Base-by-base conservation (phyloP, 2,797 vertebrate species). In the Hephaestus fuliginosus region DNA sequence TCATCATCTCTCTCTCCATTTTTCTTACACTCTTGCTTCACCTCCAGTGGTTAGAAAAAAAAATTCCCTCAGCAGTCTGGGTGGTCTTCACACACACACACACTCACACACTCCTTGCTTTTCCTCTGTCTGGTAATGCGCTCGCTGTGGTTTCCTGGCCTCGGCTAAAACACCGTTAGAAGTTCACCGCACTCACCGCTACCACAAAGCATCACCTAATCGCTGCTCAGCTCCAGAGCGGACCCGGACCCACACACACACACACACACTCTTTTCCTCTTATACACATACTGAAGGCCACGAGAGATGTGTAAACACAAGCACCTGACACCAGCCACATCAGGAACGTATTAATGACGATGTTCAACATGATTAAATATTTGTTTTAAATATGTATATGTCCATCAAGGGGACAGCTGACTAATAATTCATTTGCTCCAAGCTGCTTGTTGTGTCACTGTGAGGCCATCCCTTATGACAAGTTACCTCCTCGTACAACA, bases 181-280 rank as follows among this genome's bases (percentile, higher is more conserved):
- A 91, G 89, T 88, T 86, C 75, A 80, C 86, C 83, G 48, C 89
- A 79, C 82, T 90, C 80, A 89, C 89, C 89, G 80, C 94, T 88
- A 88, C 92, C 90, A 89, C 86, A 86, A 91, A 94, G 91, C 92
- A 90, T 95, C 93, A 95, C 92, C 93, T 95, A 95, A 95, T 94
- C 82, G 91, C 89, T 85, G 89, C 93, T 88, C 88, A 91, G 83
- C 86, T 89, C 70, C 53, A 77, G 69, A 78, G 63, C 64, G 80
- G 74, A 36, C 57, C 20, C 48, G 33, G 81, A 83, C 73, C 55
- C 68, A 62, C 55, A 78, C 41, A 80, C 25, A 44, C 36, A 17
- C 9, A 30, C 22, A 52, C 70, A 86, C 74, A 74, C 82, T 57
- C 70, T 70, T 75, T 80, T 67, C 60, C 69, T 80, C 75, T 79